Evolutionary conservation across 2,888 invertebrate genomes (phyloP).

Genomic region (Onthophagus sagittarius): DNA sequence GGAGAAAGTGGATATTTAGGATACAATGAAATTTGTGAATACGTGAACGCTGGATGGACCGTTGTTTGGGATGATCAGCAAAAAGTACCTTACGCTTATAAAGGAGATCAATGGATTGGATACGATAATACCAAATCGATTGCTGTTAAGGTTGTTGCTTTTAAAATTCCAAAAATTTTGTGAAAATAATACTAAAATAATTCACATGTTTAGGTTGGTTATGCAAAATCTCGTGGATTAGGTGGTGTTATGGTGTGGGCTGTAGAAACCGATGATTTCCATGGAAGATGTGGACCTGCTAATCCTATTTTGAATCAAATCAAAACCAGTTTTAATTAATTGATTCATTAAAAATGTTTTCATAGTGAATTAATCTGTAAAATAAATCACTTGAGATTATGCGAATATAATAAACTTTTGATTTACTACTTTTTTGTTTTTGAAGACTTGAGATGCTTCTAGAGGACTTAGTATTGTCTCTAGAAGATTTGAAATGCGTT

Average conservation of each 20-base stretch:
- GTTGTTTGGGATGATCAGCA: background rate
- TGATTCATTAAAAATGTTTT: no score
- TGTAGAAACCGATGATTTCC: background rate
- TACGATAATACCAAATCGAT: background rate
- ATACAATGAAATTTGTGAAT: conserved; percentile 32
- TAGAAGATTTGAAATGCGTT: no score
- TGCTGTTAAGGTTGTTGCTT: background rate
- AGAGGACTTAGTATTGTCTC: no score
- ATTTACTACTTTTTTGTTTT: no score
- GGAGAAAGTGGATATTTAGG: conserved; percentile 51
- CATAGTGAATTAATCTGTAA: no score
- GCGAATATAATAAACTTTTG: no score
- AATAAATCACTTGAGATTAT: no score
- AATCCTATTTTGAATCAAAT: background rate
- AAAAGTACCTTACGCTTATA: conserved; percentile 1
- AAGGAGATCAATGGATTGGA: conserved; percentile 1
- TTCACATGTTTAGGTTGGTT: background rate
- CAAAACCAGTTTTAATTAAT: background rate
- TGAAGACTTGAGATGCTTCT: no score
- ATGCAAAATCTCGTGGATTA: background rate
- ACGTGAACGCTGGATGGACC: background rate
- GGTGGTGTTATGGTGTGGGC: background rate
- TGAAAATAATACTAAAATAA: no score
- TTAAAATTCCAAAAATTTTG: no score
- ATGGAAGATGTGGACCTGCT: background rate